These are phyloP conservation scores for Cotesia vestalis DNA, from an alignment of 1,140 invertebrate species.

Conservation along the genomic window DNA sequence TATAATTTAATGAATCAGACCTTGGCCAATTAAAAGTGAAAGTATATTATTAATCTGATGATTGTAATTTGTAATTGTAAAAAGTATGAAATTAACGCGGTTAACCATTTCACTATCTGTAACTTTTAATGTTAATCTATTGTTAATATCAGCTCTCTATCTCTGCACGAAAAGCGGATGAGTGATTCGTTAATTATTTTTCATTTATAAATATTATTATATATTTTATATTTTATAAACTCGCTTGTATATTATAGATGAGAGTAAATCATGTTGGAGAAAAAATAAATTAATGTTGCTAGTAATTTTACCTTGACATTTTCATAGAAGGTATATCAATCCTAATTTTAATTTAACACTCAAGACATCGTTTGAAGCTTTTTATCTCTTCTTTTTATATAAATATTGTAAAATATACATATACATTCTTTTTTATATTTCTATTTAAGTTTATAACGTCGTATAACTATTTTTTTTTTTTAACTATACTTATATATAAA, in stretches of 20 bases:
- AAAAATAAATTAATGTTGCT: conserved; percentile 4
- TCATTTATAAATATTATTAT: background rate
- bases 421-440: conserved; percentile 2
- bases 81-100: conserved; percentile 4
- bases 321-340: conserved; percentile 29
- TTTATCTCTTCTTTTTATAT: conserved; percentile 21
- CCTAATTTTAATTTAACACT: too few species aligned
- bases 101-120: conserved; percentile 4
- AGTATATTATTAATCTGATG: background rate
- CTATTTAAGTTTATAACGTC: conserved; percentile 4
- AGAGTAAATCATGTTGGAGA: background rate
- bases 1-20: too few species aligned
- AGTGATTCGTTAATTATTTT: background rate
- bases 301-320: conserved; percentile 50
- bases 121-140: too few species aligned
- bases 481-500: too few species aligned
- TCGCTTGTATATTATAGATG: too few species aligned
- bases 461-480: too few species aligned
- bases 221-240: too few species aligned
- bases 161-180: too few species aligned
- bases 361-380: background rate
- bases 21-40: conserved; percentile 1
- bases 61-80: background rate
- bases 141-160: too few species aligned
- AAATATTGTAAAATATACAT: conserved; percentile 30